A percentile compares a stretch with the other conserved stretches of the same genome.
phyloP scores from a whole-genome alignment of 64 coral and sea anemone species.

The Trachythela sp. region DNA sequence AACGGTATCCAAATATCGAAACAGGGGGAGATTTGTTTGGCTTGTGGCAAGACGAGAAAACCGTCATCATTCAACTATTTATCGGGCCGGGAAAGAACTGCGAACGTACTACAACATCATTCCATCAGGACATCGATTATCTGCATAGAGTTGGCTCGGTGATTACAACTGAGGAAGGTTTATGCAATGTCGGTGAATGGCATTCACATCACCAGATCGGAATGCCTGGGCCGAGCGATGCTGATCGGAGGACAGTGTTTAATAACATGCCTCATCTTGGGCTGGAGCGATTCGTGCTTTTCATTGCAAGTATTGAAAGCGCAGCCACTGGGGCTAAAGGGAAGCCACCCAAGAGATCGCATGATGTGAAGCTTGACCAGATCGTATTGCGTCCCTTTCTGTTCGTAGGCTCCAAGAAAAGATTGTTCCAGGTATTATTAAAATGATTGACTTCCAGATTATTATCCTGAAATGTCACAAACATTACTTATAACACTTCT shows the following conservation, averaged over 20 bases:
- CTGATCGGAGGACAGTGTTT: not conserved
- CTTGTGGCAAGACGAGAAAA: not conserved
- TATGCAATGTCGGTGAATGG: conserved; percentile 14
- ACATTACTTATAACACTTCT: too few species aligned
- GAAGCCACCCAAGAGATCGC: not conserved
- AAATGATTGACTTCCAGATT: too few species aligned
- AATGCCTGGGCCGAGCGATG: not conserved
- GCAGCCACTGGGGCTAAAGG: not conserved
- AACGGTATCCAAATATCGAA: conserved; percentile 10
- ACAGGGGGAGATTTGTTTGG: conserved; percentile 4
- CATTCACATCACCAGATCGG: conserved; percentile 19
- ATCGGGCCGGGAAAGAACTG: conserved; percentile 3
- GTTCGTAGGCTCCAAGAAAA: not conserved
- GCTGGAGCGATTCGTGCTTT: not conserved
- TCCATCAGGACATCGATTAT: conserved; percentile 9
- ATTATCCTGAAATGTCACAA: too few species aligned
- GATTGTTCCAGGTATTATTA: not conserved
- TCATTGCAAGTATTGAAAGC: conserved; percentile 3
- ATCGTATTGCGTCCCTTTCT: not conserved
- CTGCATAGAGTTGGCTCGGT: not conserved
- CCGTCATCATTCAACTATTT: not conserved
- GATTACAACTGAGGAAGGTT: not conserved
- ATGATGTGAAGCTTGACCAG: not conserved
- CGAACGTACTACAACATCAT: not conserved
- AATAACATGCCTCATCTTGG: not conserved